phyloP scores from a whole-genome alignment of 2,888 invertebrate genomes.

The Temnothorax ravouxi region DNA sequence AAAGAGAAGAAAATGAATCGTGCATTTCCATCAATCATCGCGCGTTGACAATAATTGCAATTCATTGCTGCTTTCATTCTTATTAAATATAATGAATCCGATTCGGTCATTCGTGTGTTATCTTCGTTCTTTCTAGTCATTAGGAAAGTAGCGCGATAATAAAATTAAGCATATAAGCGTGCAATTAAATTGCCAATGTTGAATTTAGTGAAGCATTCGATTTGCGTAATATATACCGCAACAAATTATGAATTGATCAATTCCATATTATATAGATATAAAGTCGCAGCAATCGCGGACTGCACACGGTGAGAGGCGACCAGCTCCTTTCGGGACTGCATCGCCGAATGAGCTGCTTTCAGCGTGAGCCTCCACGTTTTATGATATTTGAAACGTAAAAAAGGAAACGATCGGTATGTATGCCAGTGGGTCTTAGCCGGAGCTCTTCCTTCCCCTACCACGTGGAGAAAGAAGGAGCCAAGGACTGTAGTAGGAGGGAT shows the following conservation, averaged over 20 bases:
- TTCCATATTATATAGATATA: neutral
- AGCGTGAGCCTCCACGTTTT: constrained; percentile 82
- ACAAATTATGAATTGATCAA: neutral
- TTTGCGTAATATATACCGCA: neutral
- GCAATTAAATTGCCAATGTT: neutral
- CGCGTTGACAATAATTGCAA: neutral
- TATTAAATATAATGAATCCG: neutral
- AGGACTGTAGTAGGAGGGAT: constrained; percentile 34
- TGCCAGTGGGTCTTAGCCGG: constrained; percentile 84
- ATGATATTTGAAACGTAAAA: constrained; percentile 86
- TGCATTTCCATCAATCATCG: neutral
- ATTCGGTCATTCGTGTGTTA: neutral
- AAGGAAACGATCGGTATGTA: constrained; percentile 84
- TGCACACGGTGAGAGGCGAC: constrained; percentile 1
- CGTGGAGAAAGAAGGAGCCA: constrained; percentile 49
- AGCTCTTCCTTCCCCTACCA: constrained; percentile 60
- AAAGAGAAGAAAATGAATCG: neutral
- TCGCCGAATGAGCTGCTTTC: constrained; percentile 82
- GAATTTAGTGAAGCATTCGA: neutral
- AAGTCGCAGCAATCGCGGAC: neutral
- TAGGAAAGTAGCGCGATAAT: neutral
- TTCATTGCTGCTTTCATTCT: constrained; percentile 13
- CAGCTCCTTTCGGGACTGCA: constrained; percentile 56
- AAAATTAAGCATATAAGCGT: neutral
- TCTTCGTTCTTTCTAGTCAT: neutral